phyloP scores from a whole-genome alignment of 2,888 invertebrate species.

The Nomada hirtipes region DNA sequence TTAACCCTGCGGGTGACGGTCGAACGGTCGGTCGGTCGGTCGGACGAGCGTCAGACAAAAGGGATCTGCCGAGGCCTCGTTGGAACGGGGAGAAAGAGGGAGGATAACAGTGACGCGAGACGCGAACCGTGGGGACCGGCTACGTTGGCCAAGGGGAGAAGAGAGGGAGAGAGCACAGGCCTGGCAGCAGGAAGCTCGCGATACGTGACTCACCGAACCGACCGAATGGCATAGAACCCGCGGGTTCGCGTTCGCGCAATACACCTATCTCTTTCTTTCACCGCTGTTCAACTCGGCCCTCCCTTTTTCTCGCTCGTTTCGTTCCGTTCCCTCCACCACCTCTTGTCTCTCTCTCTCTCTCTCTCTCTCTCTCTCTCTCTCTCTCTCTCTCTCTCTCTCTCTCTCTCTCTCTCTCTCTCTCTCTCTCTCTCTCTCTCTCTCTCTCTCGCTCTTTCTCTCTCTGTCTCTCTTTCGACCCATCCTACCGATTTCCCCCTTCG shows the following conservation, averaged over 20 bases:
- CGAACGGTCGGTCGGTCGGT: conserved; percentile 76
- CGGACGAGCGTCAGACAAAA: conserved; percentile 65
- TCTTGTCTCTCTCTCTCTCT: not conserved
- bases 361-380: conserved; percentile 17
- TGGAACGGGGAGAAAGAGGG: conserved; percentile 36
- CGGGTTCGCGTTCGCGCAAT: conserved; percentile 81
- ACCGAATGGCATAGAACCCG: conserved; percentile 79
- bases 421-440: conserved; percentile 17
- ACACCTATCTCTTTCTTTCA: conserved; percentile 38
- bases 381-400: not conserved
- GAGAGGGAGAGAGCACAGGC: conserved; percentile 63
- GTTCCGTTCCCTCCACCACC: conserved; percentile 15
- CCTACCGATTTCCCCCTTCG: conserved; percentile 66
- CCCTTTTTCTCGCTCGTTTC: conserved; percentile 15
- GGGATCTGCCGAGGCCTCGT: conserved; percentile 68
- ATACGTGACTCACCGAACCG: conserved; percentile 83
- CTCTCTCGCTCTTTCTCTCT: not conserved
- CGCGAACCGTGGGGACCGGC: conserved; percentile 50
- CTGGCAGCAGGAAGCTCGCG: conserved; percentile 83
- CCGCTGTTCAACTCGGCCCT: conserved; percentile 9
- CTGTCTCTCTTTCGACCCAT: conserved; percentile 51
- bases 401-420: not conserved
- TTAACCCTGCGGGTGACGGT: conserved; percentile 83
- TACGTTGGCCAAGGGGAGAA: conserved; percentile 52
- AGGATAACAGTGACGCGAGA: conserved; percentile 68